Conservation (phyloP, 1,140 invertebrate species). For the Brachionus rotundiformis region DNA sequence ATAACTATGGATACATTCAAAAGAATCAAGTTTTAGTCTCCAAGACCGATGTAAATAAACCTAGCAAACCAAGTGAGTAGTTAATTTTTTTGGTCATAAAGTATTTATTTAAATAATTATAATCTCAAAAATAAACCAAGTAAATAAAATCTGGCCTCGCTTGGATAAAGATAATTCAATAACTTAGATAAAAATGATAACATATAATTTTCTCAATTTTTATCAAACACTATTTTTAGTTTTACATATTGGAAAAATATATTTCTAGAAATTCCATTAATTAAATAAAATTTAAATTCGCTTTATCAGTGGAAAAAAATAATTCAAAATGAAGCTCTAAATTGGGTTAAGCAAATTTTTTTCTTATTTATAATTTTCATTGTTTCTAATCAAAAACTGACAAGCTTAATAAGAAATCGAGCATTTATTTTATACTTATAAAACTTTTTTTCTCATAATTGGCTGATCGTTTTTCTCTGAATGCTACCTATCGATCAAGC, state of each 20-base stretch:
- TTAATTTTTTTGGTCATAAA: neutral
- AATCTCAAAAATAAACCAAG: no score
- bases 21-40: constrained; percentile 19
- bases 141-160: no score
- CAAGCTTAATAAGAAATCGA: constrained; percentile 18
- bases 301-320: constrained; percentile 18
- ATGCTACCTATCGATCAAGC: constrained; percentile 10
- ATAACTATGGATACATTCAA: constrained; percentile 1
- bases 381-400: constrained; percentile 28
- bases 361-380: constrained; percentile 4
- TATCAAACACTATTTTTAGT: neutral
- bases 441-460: neutral
- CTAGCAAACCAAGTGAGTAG: neutral
- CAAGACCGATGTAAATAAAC: neutral
- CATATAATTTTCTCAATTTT: neutral
- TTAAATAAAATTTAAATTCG: constrained; percentile 41
- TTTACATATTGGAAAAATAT: neutral
- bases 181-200: neutral
- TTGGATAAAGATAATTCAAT: neutral
- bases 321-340: constrained; percentile 11
- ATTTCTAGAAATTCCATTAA: constrained; percentile 45
- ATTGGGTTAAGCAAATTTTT: constrained; percentile 47
- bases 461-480: neutral
- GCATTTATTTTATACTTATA: neutral
- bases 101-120: neutral